These are phyloP conservation scores for Puma concolor DNA, from an alignment of 2,113 vertebrate genomes.

Conservation along the genomic window DNA sequence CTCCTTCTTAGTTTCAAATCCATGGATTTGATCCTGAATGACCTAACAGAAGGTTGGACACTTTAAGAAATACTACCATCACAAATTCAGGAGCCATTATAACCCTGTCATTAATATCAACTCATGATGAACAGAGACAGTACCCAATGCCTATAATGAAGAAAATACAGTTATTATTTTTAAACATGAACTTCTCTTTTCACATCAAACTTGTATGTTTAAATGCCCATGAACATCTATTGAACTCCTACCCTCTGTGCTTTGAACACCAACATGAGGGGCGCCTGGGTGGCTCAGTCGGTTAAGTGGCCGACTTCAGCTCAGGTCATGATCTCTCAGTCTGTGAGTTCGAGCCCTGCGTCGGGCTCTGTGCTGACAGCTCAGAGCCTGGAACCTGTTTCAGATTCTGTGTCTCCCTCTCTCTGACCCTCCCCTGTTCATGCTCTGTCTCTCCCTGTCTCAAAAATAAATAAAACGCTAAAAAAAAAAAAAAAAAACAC, in stretches of 20 bases:
- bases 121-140: not conserved
- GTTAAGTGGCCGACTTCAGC: too few species aligned
- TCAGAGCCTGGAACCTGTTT: too few species aligned
- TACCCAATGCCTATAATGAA: not conserved
- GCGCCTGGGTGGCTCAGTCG: too few species aligned
- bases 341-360: too few species aligned
- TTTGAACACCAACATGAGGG: not conserved
- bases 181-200: not conserved
- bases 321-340: too few species aligned
- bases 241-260: not conserved
- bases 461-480: too few species aligned
- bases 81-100: not conserved
- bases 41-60: not conserved
- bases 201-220: not conserved
- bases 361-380: too few species aligned
- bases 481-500: not conserved
- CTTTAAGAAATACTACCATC: not conserved
- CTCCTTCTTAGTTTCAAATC: not conserved
- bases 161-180: not conserved
- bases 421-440: too few species aligned
- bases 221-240: not conserved
- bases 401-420: too few species aligned
- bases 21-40: not conserved
- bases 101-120: not conserved
- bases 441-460: too few species aligned